Conservation (phyloP, 1,140 invertebrate genomes). For the Drosophila repleta region DNA sequence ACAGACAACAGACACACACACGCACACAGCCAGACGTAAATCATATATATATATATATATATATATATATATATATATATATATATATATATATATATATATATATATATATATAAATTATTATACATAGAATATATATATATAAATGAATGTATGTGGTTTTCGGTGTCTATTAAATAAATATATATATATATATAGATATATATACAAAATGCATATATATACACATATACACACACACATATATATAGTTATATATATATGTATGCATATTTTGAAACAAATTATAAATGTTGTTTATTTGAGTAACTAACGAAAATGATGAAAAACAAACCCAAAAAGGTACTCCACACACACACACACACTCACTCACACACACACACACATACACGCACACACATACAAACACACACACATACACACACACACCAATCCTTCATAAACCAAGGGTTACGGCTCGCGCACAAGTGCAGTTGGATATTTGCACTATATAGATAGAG, state of each 20-base stretch:
- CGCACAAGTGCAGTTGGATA: conserved; percentile 10
- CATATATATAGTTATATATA: conserved; percentile 61
- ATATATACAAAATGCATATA: conserved; percentile 35
- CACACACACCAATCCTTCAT: too few relatives aligned
- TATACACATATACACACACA: conserved; percentile 56
- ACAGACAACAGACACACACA: conserved; percentile 1
- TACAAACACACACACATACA: too few relatives aligned
- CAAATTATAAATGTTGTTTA: conserved; percentile 75
- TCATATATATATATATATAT: conserved; percentile 6
- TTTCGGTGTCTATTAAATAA: conserved; percentile 78
- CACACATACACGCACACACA: too few relatives aligned
- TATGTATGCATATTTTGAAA: conserved; percentile 62
- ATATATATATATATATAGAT: conserved; percentile 62
- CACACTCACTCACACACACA: too few relatives aligned
- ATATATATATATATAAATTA: conserved; percentile 41
- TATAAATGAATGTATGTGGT: conserved; percentile 69
- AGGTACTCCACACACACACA: too few relatives aligned
- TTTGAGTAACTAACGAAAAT: conserved; percentile 59
- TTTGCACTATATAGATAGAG: conserved; percentile 25
- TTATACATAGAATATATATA: conserved; percentile 62
- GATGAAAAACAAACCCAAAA: neutral
- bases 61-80: conserved; percentile 36
- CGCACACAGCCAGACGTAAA: conserved; percentile 10
- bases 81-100: conserved; percentile 45
- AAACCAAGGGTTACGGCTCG: too few relatives aligned